A percentile compares a stretch with the other conserved stretches of the same genome.
These are phyloP conservation scores for Megatriorchis doriae DNA, from an alignment of 2,113 vertebrate species.

Conservation along the genomic window DNA sequence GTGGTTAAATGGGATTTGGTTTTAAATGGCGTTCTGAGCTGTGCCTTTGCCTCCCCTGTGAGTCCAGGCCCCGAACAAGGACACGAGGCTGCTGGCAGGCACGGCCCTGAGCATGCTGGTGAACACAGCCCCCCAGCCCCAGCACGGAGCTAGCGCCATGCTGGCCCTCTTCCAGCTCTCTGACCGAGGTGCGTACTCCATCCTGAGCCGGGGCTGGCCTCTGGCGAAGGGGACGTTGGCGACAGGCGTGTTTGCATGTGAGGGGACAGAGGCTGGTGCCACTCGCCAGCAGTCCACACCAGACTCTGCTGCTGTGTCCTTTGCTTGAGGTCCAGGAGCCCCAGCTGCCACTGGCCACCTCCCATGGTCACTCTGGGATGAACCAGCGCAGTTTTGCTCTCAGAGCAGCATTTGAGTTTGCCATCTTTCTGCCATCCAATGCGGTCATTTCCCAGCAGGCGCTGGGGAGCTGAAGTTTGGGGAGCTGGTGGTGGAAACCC, in stretches of 20 bases:
- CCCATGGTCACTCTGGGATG: accelerated
- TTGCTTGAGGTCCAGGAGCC: accelerated
- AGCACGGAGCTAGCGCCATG: constrained; percentile 61
- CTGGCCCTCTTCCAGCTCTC: constrained; percentile 72
- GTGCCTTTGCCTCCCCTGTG: not conserved
- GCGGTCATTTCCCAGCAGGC: constrained; percentile 50
- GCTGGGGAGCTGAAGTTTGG: constrained; percentile 70
- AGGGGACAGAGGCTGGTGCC: not conserved
- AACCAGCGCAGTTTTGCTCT: not conserved
- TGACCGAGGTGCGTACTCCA: constrained; percentile 8
- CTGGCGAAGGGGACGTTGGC: not conserved
- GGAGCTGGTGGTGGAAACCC: constrained; percentile 57
- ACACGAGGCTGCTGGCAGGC: constrained; percentile 80
- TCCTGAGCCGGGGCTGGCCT: accelerated
- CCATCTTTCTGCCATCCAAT: not conserved
- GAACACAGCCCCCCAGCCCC: constrained; percentile 68
- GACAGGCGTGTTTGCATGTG: accelerated
- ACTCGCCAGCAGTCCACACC: not conserved
- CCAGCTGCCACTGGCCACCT: not conserved
- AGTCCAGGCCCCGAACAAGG: constrained; percentile 75
- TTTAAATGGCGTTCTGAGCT: not conserved
- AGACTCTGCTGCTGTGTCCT: not conserved
- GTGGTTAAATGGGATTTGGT: not conserved
- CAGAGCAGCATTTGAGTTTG: not conserved
- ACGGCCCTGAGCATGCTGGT: constrained; percentile 84